phyloP scores from a whole-genome alignment of 2,888 invertebrate species.

The Minunthozetes semirufus region DNA sequence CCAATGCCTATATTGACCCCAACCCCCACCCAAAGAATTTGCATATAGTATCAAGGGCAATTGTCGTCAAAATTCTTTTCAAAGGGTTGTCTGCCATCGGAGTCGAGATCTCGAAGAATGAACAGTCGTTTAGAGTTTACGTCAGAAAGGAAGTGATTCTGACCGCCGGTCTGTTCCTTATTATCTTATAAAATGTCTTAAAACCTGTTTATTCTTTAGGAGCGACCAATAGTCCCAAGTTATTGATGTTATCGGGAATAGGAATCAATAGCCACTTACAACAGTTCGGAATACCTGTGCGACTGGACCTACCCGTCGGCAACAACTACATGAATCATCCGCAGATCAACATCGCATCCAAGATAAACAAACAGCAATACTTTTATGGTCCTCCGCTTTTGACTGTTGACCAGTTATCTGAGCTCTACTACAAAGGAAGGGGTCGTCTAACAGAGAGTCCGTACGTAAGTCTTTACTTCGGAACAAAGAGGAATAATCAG shows the following conservation, averaged over 20 bases:
- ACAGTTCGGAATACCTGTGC: background rate
- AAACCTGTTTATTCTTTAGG: too few relatives aligned
- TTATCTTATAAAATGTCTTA: too few relatives aligned
- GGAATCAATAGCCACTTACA: background rate
- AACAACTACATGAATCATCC: background rate
- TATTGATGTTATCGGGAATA: background rate
- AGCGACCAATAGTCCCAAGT: background rate
- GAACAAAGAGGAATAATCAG: too few relatives aligned
- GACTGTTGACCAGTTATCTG: too few relatives aligned
- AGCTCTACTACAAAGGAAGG: too few relatives aligned
- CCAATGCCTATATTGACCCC: slow-evolving; percentile 10
- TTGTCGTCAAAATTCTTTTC: background rate
- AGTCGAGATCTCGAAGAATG: background rate
- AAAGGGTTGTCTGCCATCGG: background rate
- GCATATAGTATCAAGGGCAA: background rate
- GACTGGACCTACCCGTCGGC: background rate
- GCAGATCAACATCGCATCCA: background rate
- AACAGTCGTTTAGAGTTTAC: background rate
- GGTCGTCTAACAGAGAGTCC: too few relatives aligned
- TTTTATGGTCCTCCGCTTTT: too few relatives aligned
- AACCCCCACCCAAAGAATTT: background rate
- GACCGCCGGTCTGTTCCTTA: background rate
- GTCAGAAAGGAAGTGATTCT: background rate
- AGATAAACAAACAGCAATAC: background rate
- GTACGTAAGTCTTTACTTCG: too few relatives aligned